Conservation (phyloP, 2,113 vertebrate species). For the Thryonomys swinderianus region DNA sequence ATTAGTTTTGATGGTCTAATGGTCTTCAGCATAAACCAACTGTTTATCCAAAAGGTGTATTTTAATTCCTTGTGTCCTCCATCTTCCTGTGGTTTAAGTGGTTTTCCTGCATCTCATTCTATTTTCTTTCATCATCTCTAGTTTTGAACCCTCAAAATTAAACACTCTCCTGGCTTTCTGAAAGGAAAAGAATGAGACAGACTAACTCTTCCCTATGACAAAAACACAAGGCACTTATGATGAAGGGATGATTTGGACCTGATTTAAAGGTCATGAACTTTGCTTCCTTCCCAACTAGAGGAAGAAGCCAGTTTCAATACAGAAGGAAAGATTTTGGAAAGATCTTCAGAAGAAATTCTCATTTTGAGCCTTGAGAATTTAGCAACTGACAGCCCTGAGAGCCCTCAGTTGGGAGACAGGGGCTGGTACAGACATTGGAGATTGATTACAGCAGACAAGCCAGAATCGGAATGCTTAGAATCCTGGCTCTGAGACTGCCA, state of each 20-base stretch:
- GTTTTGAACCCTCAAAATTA: neutral
- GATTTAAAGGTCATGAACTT: neutral
- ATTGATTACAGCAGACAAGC: neutral
- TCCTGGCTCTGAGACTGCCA: neutral
- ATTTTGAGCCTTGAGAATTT: neutral
- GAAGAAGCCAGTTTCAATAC: neutral
- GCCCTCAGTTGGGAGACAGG: neutral
- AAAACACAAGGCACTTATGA: neutral
- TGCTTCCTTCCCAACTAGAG: rapidly evolving
- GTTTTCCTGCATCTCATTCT: neutral
- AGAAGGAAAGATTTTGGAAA: neutral
- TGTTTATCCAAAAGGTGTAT: conserved; percentile 18
- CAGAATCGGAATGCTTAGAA: neutral
- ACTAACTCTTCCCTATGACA: neutral
- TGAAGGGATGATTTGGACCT: neutral
- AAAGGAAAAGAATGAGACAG: neutral
- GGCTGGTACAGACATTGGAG: neutral
- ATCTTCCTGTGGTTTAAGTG: neutral
- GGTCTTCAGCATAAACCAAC: conserved; percentile 2
- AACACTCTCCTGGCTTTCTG: neutral
- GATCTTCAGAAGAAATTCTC: neutral
- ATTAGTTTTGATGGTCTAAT: conserved; percentile 58
- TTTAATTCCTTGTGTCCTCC: neutral
- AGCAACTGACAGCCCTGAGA: neutral
- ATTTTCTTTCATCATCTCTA: conserved; percentile 36